A percentile compares a stretch with the other conserved stretches of the same genome.
Evolutionary conservation across 1,140 invertebrate species (phyloP).

Genomic region (Tetramorium parvispinum): DNA sequence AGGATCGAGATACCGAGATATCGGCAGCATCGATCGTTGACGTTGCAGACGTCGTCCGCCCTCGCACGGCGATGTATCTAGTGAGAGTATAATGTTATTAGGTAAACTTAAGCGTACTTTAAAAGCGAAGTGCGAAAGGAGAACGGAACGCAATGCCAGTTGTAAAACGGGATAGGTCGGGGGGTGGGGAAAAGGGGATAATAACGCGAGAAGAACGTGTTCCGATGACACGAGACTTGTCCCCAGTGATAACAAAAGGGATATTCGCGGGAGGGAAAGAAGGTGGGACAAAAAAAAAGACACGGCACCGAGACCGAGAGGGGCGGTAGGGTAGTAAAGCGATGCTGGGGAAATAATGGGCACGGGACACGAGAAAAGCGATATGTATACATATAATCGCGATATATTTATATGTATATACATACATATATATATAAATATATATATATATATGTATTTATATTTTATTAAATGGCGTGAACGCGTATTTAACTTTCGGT

Average conservation of each 20-base stretch:
- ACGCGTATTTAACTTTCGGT: conserved; percentile 39
- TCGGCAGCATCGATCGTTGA: background rate
- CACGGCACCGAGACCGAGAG: conserved; percentile 21
- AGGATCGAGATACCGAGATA: background rate
- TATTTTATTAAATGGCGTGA: conserved; percentile 39
- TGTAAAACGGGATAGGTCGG: conserved; percentile 76
- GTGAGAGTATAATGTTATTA: conserved; percentile 85
- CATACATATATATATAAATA: background rate
- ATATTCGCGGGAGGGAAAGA: background rate
- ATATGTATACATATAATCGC: conserved; percentile 47
- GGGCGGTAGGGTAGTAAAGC: background rate
- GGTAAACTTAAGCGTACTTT: conserved; percentile 80
- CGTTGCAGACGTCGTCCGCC: conserved; percentile 35
- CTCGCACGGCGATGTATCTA: conserved; percentile 75
- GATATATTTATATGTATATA: conserved; percentile 9
- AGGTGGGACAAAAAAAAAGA: background rate
- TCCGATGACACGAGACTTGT: conserved; percentile 35
- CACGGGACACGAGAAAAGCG: conserved; percentile 13
- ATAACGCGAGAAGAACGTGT: conserved; percentile 60
- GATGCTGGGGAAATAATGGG: background rate
- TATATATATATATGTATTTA: conserved; percentile 14
- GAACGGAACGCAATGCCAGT: conserved; percentile 83
- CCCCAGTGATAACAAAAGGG: conserved; percentile 40
- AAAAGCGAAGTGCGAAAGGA: conserved; percentile 63
- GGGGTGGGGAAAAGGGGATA: background rate